Conservation (phyloP, 1,140 invertebrate species). For the Ceratoteleas bidentatus region DNA sequence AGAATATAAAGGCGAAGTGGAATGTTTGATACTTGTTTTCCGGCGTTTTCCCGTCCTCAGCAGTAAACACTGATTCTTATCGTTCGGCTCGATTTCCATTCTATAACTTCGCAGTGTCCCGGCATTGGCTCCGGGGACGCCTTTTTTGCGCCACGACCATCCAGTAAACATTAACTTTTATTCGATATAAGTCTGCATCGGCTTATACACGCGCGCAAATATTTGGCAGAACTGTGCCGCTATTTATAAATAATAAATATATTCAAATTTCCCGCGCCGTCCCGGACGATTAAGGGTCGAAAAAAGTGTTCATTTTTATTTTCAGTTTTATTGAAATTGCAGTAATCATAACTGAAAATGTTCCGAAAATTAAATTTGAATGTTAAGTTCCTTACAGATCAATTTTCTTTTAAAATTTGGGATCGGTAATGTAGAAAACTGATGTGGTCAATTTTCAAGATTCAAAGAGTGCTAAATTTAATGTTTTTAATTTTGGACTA, state of each 20-base stretch:
- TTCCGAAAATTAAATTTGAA: no score
- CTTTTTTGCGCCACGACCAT: constrained; percentile 37
- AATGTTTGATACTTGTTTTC: constrained; percentile 51
- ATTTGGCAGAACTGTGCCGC: constrained; percentile 1
- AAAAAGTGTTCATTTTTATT: no score
- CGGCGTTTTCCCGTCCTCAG: constrained; percentile 44
- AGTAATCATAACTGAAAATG: no score
- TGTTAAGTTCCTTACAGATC: no score
- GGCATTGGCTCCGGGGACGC: constrained; percentile 44
- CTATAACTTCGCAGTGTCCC: constrained; percentile 49
- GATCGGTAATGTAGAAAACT: no score
- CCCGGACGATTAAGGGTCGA: neutral
- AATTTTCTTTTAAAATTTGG: no score
- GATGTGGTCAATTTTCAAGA: no score
- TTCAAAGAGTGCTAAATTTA: no score
- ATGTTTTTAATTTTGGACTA: no score
- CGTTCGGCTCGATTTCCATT: constrained; percentile 59
- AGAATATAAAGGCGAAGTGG: constrained; percentile 32
- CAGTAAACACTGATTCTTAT: constrained; percentile 65
- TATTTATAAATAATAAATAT: constrained; percentile 4
- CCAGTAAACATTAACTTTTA: constrained; percentile 65
- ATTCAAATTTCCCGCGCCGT: neutral
- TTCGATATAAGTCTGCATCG: constrained; percentile 36
- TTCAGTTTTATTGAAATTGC: no score
- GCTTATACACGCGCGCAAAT: constrained; percentile 4